Conservation (phyloP, 2,113 vertebrate genomes). For the Syrmaticus mikado region DNA sequence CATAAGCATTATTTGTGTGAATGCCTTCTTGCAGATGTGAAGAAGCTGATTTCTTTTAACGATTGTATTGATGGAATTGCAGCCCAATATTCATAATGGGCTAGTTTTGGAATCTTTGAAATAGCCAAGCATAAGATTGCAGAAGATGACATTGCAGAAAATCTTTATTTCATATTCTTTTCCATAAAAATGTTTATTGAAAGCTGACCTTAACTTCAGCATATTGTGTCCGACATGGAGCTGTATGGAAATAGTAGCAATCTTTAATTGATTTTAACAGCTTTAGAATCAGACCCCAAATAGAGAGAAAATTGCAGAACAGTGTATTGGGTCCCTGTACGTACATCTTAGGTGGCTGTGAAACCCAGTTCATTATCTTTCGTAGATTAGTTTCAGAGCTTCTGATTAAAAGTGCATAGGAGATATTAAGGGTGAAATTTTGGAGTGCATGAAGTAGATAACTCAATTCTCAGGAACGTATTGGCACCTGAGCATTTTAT, state of each 20-base stretch:
- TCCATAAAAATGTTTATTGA: neutral
- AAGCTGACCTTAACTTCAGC: neutral
- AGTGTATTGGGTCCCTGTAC: neutral
- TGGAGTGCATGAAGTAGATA: neutral
- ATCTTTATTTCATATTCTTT: neutral
- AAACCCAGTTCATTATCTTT: neutral
- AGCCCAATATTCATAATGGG: neutral
- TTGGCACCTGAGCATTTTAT: fast-evolving
- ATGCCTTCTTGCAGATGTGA: constrained; percentile 33
- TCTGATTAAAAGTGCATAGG: constrained; percentile 1
- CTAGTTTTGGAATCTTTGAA: neutral
- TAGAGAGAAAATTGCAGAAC: constrained; percentile 22
- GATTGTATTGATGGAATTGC: neutral
- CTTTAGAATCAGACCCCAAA: neutral
- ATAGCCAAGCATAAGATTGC: neutral
- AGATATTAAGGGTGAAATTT: neutral
- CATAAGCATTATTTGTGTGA: constrained; percentile 45
- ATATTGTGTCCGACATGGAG: neutral
- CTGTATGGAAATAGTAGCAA: neutral
- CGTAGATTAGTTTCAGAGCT: constrained; percentile 22
- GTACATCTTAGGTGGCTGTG: neutral
- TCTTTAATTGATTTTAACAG: constrained; percentile 7
- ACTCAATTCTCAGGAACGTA: neutral
- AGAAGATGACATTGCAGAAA: neutral
- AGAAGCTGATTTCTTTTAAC: constrained; percentile 1